Conservation (phyloP, 2,113 vertebrate species). For the Ibidorhyncha struthersii region DNA sequence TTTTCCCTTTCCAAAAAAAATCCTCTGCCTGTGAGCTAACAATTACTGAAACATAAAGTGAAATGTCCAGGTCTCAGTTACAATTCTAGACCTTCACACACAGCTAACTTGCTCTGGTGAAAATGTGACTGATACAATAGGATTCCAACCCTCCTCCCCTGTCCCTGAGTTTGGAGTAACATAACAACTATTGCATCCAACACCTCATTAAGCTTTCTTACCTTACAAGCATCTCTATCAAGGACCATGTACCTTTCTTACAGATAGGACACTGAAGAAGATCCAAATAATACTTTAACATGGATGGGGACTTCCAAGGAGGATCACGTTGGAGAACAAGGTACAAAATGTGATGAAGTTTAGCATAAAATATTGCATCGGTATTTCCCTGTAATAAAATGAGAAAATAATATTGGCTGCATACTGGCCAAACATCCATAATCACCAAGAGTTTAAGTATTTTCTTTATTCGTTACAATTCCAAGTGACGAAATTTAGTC, state of each 20-base stretch:
- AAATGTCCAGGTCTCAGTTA: background rate
- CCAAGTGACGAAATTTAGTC: background rate
- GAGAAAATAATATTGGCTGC: constrained; percentile 9
- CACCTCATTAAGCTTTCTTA: constrained; percentile 54
- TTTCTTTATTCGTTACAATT: background rate
- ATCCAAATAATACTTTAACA: constrained; percentile 82
- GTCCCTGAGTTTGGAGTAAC: background rate
- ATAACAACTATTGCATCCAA: background rate
- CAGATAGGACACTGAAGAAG: constrained; percentile 92
- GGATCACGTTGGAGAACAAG: constrained; percentile 82
- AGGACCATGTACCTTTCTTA: constrained; percentile 84
- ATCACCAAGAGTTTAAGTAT: background rate
- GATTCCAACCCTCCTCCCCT: background rate
- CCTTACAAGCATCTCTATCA: constrained; percentile 87
- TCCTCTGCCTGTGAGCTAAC: background rate
- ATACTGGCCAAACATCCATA: background rate
- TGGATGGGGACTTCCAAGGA: constrained; percentile 81
- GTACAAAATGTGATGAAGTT: constrained; percentile 78
- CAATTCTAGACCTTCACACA: background rate
- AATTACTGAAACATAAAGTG: background rate
- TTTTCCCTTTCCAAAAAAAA: background rate
- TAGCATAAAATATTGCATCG: constrained; percentile 72
- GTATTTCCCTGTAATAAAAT: constrained; percentile 79
- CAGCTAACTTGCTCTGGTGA: background rate
- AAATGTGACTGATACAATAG: background rate